Base-by-base conservation (phyloP, 2,888 invertebrate species). In the Hedya salicella region DNA sequence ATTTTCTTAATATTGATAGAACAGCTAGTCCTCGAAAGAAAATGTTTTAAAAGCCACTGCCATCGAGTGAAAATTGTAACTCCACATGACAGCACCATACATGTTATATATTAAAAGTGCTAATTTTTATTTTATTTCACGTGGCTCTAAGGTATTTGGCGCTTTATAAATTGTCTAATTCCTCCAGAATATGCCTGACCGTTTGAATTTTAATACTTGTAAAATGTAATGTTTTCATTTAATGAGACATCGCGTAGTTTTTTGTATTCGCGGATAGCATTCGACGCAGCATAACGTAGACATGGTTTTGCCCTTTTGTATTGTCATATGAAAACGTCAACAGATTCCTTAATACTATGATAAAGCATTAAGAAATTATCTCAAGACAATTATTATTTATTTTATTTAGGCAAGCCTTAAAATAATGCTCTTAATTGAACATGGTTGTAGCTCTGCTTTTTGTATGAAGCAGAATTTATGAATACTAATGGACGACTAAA, bases 1-100 rank as follows among this genome's bases (percentile, higher is more conserved):
- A 79, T 80, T 81, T 77, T 73, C 75, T 76, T 74, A 80, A 78
- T 75, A 78, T 76, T 78, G 70, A 75, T 70, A 88, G 84, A 84
- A 83, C 77, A 82, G 88, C 90, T 90, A 89, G 89, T 85, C 83
- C 82, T 81, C 74, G 75, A 78, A 75, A 71, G 72, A 74, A 71
- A 52, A 60, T 65, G 46, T 59, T 65, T 59, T 59, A 60, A 60
- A 48, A 60, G 59, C 59, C 65, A 60, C 65, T 65, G 65, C 59
- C 65, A 65, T 59, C 52, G 59, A 60, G 52, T 59, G 39, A 53
- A 60, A 60, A 52, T 65, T 65, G 39, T 60, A 46, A 52, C 65
- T 52, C 44, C 52, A 53, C 62, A 56, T 54, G 46, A 54, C 32
- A 46, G 57, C 63, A 57, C 49, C 42, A 52, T 13, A n/a, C n/a